These are phyloP conservation scores for Globia sparganii DNA, from an alignment of 2,888 invertebrate genomes.

Conservation along the genomic window DNA sequence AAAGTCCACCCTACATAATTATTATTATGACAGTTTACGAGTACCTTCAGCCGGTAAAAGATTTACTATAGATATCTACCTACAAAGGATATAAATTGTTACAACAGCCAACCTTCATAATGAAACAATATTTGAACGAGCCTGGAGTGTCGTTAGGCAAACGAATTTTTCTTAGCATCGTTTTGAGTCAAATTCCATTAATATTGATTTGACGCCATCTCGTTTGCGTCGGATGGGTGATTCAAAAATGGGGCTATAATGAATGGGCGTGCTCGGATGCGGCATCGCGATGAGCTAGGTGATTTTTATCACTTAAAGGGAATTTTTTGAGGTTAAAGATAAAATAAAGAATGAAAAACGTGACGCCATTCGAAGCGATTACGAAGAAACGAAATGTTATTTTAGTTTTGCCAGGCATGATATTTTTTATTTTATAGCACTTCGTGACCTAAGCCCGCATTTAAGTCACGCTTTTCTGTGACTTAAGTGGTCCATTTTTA, in stretches of 20 bases:
- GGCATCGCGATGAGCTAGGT: conserved; percentile 31
- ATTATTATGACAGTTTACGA: too few species aligned
- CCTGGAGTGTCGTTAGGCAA: conserved; percentile 14
- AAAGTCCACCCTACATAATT: too few species aligned
- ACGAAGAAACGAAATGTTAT: background rate
- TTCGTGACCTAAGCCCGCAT: too few species aligned
- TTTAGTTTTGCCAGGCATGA: background rate
- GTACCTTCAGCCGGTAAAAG: too few species aligned
- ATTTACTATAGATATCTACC: too few species aligned
- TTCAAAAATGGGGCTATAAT: conserved; percentile 38
- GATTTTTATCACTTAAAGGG: conserved; percentile 36
- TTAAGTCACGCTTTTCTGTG: background rate
- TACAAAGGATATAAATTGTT: background rate
- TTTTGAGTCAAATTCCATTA: conserved; percentile 54
- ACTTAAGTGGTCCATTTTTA: background rate
- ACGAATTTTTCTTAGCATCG: conserved; percentile 45
- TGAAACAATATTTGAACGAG: conserved; percentile 19
- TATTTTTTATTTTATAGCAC: background rate
- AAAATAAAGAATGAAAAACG: background rate
- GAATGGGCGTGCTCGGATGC: conserved; percentile 27
- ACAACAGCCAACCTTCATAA: background rate
- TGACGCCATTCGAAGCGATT: background rate
- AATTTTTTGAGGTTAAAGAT: background rate
- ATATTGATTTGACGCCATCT: conserved; percentile 56
- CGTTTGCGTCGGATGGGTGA: conserved; percentile 5